Evolutionary conservation across 2,888 invertebrate species (phyloP).

Genomic region (Ferrisia virgata): DNA sequence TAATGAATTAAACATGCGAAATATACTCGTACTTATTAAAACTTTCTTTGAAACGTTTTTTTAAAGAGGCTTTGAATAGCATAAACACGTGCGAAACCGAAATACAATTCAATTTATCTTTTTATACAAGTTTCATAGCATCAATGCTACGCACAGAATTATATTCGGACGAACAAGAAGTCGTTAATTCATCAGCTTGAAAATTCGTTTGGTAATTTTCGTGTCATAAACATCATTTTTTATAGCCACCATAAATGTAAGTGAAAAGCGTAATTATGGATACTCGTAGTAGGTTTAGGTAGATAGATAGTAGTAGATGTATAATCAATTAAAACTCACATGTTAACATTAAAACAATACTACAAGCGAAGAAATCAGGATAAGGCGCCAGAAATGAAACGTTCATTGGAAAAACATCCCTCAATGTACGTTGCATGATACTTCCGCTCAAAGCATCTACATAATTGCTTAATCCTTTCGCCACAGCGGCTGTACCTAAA

Average conservation of each 20-base stretch:
- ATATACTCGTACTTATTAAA: too few species aligned
- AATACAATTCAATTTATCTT: background rate
- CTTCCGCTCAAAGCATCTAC: slow-evolving; percentile 65
- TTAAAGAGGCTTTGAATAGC: background rate
- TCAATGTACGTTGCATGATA: slow-evolving; percentile 60
- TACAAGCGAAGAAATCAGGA: slow-evolving; percentile 69
- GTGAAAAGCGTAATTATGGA: background rate
- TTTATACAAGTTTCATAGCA: background rate
- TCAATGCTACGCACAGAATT: background rate
- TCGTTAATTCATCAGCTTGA: background rate
- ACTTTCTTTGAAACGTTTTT: too few species aligned
- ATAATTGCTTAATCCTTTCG: slow-evolving; percentile 70
- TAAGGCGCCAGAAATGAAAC: slow-evolving; percentile 63
- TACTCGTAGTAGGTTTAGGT: background rate
- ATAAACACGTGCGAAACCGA: background rate
- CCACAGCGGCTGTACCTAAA: slow-evolving; percentile 73
- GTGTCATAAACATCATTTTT: background rate
- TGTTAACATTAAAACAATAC: slow-evolving; percentile 62
- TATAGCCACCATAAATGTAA: background rate
- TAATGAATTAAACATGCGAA: too few species aligned
- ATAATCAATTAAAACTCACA: slow-evolving; percentile 46
- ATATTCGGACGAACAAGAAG: background rate
- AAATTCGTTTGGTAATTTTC: background rate
- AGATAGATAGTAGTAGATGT: too few species aligned
- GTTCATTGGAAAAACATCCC: slow-evolving; percentile 60